Percentiles rank a stretch among this genome's conserved stretches.
Evolutionary conservation across 2,797 vertebrate species (phyloP).

Genomic region (Discoglossus pictus): DNA sequence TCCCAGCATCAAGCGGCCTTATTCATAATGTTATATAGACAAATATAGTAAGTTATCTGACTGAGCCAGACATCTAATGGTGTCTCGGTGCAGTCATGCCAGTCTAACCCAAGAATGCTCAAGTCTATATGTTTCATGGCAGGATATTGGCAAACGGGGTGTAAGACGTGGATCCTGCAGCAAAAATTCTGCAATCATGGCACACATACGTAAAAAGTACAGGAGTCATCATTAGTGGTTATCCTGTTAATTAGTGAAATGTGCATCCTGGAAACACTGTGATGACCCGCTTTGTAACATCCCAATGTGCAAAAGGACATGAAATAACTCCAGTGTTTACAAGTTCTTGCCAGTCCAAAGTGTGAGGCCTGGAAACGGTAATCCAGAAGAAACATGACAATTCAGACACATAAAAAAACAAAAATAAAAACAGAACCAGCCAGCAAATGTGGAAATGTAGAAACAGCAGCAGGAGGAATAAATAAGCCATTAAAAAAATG

Average conservation of each 20-base stretch:
- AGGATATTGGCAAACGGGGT: neutral
- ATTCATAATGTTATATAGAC: slow-evolving; percentile 6
- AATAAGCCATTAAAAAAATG: slow-evolving; percentile 33
- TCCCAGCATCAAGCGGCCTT: slow-evolving; percentile 9
- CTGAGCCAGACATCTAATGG: neutral
- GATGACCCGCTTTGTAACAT: neutral
- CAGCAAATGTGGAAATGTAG: neutral
- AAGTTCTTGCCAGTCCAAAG: slow-evolving; percentile 1
- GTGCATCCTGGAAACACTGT: slow-evolving; percentile 19
- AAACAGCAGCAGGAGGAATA: slow-evolving; percentile 11
- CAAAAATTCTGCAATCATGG: neutral
- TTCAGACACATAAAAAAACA: slow-evolving; percentile 4
- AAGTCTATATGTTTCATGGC: neutral
- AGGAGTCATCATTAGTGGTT: slow-evolving; percentile 19
- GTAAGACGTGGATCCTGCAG: neutral
- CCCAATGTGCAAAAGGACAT: neutral
- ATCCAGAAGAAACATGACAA: neutral
- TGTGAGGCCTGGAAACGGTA: neutral
- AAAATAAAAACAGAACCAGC: neutral
- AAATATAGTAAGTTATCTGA: too few species aligned
- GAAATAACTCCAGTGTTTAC: slow-evolving; percentile 38
- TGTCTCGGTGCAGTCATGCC: neutral
- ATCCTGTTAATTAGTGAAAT: slow-evolving; percentile 9
- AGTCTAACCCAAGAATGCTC: neutral
- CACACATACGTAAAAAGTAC: neutral